Base-by-base conservation (phyloP, 2,888 invertebrate genomes). In the Xestobium rufovillosum region DNA sequence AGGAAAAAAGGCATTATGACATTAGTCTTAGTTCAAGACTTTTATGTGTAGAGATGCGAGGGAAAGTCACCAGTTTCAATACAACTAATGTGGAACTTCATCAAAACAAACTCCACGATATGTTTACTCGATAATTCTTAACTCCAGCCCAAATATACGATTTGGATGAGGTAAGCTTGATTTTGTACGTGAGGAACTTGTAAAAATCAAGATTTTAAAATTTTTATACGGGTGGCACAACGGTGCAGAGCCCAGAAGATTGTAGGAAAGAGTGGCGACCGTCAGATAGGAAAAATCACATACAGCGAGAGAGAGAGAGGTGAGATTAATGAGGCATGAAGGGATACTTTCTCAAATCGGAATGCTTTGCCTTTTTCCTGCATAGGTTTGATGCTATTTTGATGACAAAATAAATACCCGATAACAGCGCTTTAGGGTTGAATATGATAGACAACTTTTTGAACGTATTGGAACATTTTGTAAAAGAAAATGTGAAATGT, bases 391-490 rank as follows among this genome's bases (percentile, higher is more conserved):
- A 41, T 17, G 35, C 41, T 31, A 41, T 40, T 14, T 42, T 43
- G 43, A 19, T 43, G 28, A n/a, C n/a, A n/a, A n/a, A 31, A 42
- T 30, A 28, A 23, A 23, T 35, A 15, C 28, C 43, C 17, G 16
- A 32, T 27, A 28, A 32, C 31, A 38, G 42, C 4, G 31, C 37
- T 28, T 31, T 43, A 19, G 39, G 43, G 3, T 39, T 45, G n/a
- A n/a, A n/a, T n/a, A n/a, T n/a, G n/a, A n/a, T n/a, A n/a, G 35
- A 39, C 10, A 47, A 55, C 15, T 61, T 59, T 45, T 6, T 50
- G n/a, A 31, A 48, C 3, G 55, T 53, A 26, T 38, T 60, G 29
- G 36, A 55, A 34, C 52, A 56, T 49, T 55, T 60, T 39, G 43
- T 50, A n/a, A 52, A 55, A 30, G 41, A n/a, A n/a, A n/a, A 56